These are phyloP conservation scores for Platyscapa corneri DNA, from an alignment of 1,140 invertebrate species.

Conservation along the genomic window DNA sequence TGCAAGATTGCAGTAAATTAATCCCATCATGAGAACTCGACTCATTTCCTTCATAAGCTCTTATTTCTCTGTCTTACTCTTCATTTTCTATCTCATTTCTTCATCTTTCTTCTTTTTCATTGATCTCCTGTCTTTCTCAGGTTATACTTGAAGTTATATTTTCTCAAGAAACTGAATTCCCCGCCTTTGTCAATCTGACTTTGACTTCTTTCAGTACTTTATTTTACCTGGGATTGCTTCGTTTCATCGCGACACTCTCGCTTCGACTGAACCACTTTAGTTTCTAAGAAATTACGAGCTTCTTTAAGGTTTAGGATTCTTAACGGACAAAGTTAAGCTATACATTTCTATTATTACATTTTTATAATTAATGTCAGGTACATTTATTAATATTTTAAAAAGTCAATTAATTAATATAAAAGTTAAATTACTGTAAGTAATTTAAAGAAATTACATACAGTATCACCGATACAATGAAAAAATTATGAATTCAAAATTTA, in stretches of 20 bases:
- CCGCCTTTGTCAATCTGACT: background rate
- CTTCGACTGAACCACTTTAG: conserved; percentile 22
- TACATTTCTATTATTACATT: no score
- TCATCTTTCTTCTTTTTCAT: background rate
- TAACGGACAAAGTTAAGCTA: background rate
- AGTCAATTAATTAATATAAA: no score
- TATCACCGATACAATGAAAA: no score
- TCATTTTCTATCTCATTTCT: background rate
- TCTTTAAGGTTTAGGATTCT: conserved; percentile 18
- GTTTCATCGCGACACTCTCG: conserved; percentile 7
- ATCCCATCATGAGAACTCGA: background rate
- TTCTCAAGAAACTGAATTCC: conserved; percentile 26
- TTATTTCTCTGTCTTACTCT: background rate
- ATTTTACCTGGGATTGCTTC: conserved; percentile 36
- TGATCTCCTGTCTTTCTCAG: background rate
- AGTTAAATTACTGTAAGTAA: no score
- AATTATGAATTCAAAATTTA: no score
- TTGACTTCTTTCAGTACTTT: conserved; percentile 18
- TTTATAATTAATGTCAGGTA: no score
- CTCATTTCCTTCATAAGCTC: background rate
- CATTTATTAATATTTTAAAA: no score
- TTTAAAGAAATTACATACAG: no score
- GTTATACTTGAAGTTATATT: background rate
- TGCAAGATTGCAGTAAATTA: conserved; percentile 24
- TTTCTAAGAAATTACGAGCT: conserved; percentile 11